Percentiles rank a stretch among this genome's conserved stretches.
Conservation (phyloP, 2,113 vertebrate species). For the Centropus bengalensis region DNA sequence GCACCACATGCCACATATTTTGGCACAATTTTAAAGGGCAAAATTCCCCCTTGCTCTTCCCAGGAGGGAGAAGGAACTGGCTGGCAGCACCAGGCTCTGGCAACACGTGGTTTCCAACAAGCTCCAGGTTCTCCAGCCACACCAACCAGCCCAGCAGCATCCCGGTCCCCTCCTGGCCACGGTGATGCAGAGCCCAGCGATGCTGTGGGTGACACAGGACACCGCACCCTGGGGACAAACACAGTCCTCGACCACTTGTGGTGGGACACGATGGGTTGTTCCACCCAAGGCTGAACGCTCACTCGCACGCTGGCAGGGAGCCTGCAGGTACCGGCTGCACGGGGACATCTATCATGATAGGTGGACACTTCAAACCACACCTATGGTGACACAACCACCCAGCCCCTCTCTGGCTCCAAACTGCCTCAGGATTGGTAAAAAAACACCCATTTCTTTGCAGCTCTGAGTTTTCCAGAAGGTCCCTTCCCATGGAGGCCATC, state of each 20-base stretch:
- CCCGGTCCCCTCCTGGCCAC: not conserved
- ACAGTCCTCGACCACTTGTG: accelerated
- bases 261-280: accelerated
- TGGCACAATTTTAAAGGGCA: not conserved
- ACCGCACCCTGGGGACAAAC: not conserved
- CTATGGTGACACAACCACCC: not conserved
- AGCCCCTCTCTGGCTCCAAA: not conserved
- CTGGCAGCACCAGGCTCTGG: not conserved
- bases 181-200: not conserved
- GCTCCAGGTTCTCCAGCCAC: not conserved
- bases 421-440: not conserved
- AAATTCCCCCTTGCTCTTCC: accelerated
- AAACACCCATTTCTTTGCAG: accelerated
- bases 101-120: not conserved
- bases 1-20: accelerated
- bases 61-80: not conserved
- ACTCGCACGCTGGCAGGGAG: accelerated
- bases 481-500: not conserved
- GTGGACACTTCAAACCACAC: not conserved
- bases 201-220: not conserved
- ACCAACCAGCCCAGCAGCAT: accelerated
- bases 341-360: accelerated
- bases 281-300: not conserved
- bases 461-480: not conserved
- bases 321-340: not conserved